phyloP scores from a whole-genome alignment of 2,797 vertebrate species.

The Hapalemur alaotrensis region DNA sequence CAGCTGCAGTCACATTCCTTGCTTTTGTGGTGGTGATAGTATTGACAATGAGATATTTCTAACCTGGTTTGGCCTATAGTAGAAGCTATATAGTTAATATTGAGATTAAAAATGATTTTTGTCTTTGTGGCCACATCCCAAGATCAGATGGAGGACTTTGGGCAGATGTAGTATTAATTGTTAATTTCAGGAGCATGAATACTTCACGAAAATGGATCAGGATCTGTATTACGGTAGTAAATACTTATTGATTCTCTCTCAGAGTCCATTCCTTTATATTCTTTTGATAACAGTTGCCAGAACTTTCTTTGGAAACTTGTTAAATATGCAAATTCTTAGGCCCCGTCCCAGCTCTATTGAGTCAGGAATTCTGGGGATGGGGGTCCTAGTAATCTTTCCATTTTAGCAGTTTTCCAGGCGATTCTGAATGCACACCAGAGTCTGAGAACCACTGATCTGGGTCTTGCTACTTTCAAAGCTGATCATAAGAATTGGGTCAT shows the following conservation, averaged over 20 bases:
- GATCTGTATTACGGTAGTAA: neutral
- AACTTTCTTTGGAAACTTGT: neutral
- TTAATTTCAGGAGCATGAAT: neutral
- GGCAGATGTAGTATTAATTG: neutral
- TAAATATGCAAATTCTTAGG: neutral
- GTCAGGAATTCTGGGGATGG: neutral
- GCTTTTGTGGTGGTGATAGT: neutral
- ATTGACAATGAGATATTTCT: neutral
- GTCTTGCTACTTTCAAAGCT: neutral
- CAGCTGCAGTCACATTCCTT: accelerated
- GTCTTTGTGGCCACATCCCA: neutral
- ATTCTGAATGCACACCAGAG: neutral
- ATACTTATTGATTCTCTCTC: neutral
- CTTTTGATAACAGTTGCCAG: neutral
- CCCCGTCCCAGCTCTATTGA: accelerated
- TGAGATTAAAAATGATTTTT: neutral
- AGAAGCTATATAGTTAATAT: neutral
- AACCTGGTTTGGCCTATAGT: neutral
- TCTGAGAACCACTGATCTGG: neutral
- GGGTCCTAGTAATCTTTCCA: neutral
- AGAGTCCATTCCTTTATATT: neutral
- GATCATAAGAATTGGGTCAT: neutral
- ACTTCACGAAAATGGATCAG: neutral
- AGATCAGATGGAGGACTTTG: neutral
- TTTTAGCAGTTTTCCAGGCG: neutral